Evolutionary conservation across 1,140 invertebrate species (phyloP).

Genomic region (Callitettix versicolor): DNA sequence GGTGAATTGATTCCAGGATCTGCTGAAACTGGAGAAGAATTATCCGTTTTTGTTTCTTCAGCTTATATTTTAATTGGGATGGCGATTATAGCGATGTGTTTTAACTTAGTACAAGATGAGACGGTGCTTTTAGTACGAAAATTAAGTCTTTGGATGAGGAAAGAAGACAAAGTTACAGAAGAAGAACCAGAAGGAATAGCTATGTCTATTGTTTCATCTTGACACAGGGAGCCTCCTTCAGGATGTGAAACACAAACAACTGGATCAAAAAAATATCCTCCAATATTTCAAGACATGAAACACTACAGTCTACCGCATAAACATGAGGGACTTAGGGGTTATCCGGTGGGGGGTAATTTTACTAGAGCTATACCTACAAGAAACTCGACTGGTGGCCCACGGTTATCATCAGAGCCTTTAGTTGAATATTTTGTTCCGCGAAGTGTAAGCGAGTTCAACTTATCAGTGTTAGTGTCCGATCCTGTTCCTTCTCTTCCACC

Average conservation of each 20-base stretch:
- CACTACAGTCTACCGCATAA: constrained; percentile 21
- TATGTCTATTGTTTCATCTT: constrained; percentile 20
- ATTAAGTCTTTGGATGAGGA: constrained; percentile 20
- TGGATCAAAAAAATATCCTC: constrained; percentile 17
- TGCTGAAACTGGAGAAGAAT: constrained; percentile 41
- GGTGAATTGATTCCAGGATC: constrained; percentile 63
- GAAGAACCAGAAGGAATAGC: constrained; percentile 29
- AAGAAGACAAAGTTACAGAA: constrained; percentile 28
- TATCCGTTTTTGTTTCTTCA: constrained; percentile 67
- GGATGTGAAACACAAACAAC: constrained; percentile 45
- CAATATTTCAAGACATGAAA: constrained; percentile 13
- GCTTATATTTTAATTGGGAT: constrained; percentile 89
- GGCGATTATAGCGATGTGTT: constrained; percentile 92
- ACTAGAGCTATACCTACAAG: constrained; percentile 15
- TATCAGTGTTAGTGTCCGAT: constrained; percentile 47
- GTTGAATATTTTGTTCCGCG: constrained; percentile 73
- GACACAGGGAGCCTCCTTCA: constrained; percentile 27
- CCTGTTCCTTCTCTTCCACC: constrained; percentile 39
- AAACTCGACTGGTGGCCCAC: constrained; percentile 34
- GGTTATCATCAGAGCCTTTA: constrained; percentile 33
- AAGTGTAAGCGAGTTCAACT: constrained; percentile 68
- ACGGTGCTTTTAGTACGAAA: constrained; percentile 55
- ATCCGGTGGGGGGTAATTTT: constrained; percentile 10
- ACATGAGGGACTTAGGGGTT: constrained; percentile 10
- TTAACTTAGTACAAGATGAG: constrained; percentile 90